Percentiles rank a stretch among this genome's conserved stretches.
These are phyloP conservation scores for Aphaenogaster floridana DNA, from an alignment of 1,140 invertebrate species.

Conservation along the genomic window DNA sequence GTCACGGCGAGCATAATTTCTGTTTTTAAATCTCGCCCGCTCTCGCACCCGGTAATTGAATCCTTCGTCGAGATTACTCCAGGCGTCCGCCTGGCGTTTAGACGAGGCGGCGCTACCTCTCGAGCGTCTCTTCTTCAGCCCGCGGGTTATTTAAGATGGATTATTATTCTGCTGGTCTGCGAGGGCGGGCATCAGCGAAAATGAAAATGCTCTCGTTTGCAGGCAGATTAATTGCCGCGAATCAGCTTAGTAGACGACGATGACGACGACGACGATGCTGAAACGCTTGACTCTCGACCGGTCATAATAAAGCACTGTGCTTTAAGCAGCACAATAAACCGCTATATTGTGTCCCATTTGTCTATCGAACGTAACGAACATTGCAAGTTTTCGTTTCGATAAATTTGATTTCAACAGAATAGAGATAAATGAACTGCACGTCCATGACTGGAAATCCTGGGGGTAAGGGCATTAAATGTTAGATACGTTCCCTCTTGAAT, in stretches of 20 bases:
- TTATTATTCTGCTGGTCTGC: slow-evolving; percentile 82
- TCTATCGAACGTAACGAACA: not conserved
- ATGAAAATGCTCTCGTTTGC: slow-evolving; percentile 85
- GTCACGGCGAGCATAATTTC: slow-evolving; percentile 78
- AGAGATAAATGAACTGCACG: not conserved
- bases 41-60: slow-evolving; percentile 83
- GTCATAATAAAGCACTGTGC: slow-evolving; percentile 1
- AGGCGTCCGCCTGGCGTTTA: slow-evolving; percentile 74
- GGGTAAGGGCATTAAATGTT: not conserved
- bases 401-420: not conserved
- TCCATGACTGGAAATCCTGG: not conserved
- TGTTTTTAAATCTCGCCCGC: slow-evolving; percentile 82
- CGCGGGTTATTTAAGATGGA: slow-evolving; percentile 86
- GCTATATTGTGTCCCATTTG: not conserved
- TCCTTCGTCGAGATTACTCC: slow-evolving; percentile 82
- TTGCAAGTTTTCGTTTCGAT: not conserved
- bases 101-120: slow-evolving; percentile 39
- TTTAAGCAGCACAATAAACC: not conserved
- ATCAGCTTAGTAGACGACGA: slow-evolving; percentile 71
- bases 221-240: slow-evolving; percentile 80
- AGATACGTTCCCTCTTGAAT: slow-evolving; percentile 13
- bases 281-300: slow-evolving; percentile 12
- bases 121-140: slow-evolving; percentile 69
- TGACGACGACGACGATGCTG: not conserved
- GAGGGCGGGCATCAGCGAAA: slow-evolving; percentile 82